Percentiles rank a stretch among this genome's conserved stretches.
phyloP scores from a whole-genome alignment of 2,888 invertebrate species.

The Rhagonycha lutea region DNA sequence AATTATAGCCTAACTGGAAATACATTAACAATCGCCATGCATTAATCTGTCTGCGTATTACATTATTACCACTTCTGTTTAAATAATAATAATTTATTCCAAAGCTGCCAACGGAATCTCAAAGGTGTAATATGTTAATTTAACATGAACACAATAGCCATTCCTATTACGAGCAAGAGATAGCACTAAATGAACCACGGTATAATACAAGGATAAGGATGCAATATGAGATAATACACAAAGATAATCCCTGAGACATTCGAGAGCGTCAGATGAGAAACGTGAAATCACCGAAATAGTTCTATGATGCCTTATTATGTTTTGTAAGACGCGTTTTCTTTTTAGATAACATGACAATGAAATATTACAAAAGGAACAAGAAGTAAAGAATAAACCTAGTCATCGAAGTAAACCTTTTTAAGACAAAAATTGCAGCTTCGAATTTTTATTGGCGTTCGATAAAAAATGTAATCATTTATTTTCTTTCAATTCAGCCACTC shows the following conservation, averaged over 20 bases:
- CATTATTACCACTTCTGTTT: constrained; percentile 18
- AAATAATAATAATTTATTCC: constrained; percentile 19
- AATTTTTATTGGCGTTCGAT: neutral
- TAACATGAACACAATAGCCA: constrained; percentile 12
- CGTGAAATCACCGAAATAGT: neutral
- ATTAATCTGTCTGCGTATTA: constrained; percentile 3
- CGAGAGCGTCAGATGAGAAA: neutral
- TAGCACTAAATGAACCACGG: constrained; percentile 6
- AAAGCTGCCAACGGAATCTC: constrained; percentile 14
- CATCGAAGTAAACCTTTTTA: neutral
- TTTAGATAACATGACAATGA: neutral
- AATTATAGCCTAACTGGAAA: neutral
- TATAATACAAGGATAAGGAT: neutral
- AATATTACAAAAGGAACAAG: neutral
- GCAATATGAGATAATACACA: constrained; percentile 1
- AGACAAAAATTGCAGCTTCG: neutral
- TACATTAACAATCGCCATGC: neutral
- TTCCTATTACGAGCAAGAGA: constrained; percentile 2
- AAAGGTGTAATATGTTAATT: constrained; percentile 28
- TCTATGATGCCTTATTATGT: neutral
- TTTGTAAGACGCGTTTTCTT: neutral
- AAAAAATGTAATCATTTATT: neutral
- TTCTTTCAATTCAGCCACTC: neutral
- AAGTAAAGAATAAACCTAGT: neutral
- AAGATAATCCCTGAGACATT: neutral